Conservation (phyloP, 2,113 vertebrate species). For the Myxocyprinus asiaticus region DNA sequence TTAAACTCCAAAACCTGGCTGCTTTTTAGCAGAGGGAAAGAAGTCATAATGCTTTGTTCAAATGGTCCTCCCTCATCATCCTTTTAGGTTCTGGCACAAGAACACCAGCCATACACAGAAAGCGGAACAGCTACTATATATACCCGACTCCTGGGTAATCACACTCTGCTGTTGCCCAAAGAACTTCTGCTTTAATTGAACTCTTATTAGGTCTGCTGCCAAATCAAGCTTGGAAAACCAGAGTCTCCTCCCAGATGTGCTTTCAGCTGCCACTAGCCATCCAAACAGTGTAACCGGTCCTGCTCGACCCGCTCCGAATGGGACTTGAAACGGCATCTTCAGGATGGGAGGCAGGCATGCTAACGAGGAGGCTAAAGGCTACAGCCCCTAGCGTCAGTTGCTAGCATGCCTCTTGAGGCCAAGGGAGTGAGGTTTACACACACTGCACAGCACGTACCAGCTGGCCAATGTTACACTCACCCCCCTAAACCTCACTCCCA, state of each 20-base stretch:
- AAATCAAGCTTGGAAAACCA: slow-evolving; percentile 61
- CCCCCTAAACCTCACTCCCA: too few relatives aligned
- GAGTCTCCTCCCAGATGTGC: slow-evolving; percentile 49
- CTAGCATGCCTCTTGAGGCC: too few relatives aligned
- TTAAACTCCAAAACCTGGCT: not conserved
- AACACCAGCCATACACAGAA: slow-evolving; percentile 49
- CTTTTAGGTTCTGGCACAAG: slow-evolving; percentile 56
- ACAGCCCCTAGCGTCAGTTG: too few relatives aligned
- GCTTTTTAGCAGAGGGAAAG: slow-evolving; percentile 38
- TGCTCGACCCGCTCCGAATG: too few relatives aligned
- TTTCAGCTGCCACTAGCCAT: too few relatives aligned
- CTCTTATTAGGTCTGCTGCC: slow-evolving; percentile 73
- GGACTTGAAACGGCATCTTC: too few relatives aligned
- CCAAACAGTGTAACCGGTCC: too few relatives aligned
- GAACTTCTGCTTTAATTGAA: slow-evolving; percentile 74
- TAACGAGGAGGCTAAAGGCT: too few relatives aligned
- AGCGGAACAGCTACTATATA: slow-evolving; percentile 73
- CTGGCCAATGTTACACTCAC: too few relatives aligned
- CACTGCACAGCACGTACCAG: too few relatives aligned
- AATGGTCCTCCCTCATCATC: slow-evolving; percentile 56
- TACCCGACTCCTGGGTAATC: slow-evolving; percentile 77
- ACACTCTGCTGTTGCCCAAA: slow-evolving; percentile 66
- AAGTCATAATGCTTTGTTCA: slow-evolving; percentile 42
- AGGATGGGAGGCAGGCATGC: too few relatives aligned
- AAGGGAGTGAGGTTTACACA: too few relatives aligned